Percentiles rank a stretch among this genome's conserved stretches.
phyloP scores from a whole-genome alignment of 2,113 vertebrate genomes.

The Mola mola region DNA sequence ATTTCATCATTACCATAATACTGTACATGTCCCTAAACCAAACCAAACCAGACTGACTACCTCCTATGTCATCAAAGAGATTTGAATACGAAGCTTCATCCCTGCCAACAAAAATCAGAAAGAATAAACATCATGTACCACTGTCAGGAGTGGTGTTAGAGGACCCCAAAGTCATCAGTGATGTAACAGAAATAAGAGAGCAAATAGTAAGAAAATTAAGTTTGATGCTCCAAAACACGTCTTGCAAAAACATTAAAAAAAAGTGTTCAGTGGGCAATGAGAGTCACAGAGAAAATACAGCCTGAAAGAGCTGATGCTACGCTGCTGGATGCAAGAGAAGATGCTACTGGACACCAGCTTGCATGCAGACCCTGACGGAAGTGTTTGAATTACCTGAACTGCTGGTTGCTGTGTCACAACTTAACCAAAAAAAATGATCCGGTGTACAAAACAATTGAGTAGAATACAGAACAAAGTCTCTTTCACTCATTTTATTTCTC shows the following conservation, averaged over 20 bases:
- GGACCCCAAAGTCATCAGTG: background rate
- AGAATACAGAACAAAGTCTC: background rate
- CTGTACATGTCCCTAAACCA: background rate
- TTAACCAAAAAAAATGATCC: background rate
- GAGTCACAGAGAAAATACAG: slow-evolving; percentile 1
- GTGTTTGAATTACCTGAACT: background rate
- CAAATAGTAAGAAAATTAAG: background rate
- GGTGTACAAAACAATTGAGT: background rate
- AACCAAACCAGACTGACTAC: too few species aligned
- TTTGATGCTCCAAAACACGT: background rate
- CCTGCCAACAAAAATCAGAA: background rate
- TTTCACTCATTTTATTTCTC: background rate
- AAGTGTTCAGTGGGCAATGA: background rate
- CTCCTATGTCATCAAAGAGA: background rate
- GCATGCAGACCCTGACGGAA: background rate
- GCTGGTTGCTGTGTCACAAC: background rate
- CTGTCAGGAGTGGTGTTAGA: background rate
- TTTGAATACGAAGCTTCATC: background rate
- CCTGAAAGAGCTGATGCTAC: background rate
- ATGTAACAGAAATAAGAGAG: background rate
- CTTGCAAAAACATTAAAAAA: background rate
- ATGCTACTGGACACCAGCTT: background rate
- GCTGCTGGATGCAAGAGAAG: background rate
- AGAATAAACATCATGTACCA: background rate
- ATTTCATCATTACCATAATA: background rate